phyloP scores from a whole-genome alignment of 1,140 invertebrate genomes.

The Spodoptera litura region DNA sequence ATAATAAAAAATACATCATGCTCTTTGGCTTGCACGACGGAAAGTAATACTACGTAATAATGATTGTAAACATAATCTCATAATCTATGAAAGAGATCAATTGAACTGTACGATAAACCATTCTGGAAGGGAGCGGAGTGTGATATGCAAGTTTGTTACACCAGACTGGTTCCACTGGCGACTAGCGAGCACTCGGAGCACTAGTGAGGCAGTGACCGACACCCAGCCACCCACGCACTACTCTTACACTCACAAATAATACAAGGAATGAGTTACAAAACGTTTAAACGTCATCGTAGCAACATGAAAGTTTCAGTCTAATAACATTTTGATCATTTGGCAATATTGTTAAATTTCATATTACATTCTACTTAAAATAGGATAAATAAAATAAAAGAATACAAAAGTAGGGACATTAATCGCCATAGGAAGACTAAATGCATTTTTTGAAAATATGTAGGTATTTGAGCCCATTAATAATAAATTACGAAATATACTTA shows the following conservation, averaged over 20 bases:
- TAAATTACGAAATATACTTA: constrained; percentile 41
- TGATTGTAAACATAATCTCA: constrained; percentile 66
- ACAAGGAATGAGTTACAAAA: constrained; percentile 35
- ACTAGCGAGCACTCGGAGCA: too few relatives aligned
- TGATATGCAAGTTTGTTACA: constrained; percentile 75
- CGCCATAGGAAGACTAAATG: constrained; percentile 80
- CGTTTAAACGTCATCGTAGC: constrained; percentile 42
- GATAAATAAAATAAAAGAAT: constrained; percentile 73
- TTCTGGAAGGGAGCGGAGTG: constrained; percentile 53
- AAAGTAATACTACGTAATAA: constrained; percentile 59
- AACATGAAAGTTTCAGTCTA: constrained; percentile 79
- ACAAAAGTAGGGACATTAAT: constrained; percentile 63
- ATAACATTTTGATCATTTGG: constrained; percentile 83
- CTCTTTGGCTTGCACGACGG: constrained; percentile 86
- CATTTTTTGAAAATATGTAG: constrained; percentile 58
- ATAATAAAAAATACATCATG: constrained; percentile 84
- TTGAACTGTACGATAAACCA: constrained; percentile 68
- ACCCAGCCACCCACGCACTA: constrained; percentile 42
- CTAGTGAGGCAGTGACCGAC: neutral
- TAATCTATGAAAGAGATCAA: constrained; percentile 80
- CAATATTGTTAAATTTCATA: constrained; percentile 81
- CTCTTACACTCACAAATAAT: constrained; percentile 43
- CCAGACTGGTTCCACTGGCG: neutral
- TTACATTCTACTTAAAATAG: constrained; percentile 63
- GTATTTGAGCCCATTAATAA: constrained; percentile 64